phyloP scores from a whole-genome alignment of 2,113 vertebrate species.

The Zeus faber region DNA sequence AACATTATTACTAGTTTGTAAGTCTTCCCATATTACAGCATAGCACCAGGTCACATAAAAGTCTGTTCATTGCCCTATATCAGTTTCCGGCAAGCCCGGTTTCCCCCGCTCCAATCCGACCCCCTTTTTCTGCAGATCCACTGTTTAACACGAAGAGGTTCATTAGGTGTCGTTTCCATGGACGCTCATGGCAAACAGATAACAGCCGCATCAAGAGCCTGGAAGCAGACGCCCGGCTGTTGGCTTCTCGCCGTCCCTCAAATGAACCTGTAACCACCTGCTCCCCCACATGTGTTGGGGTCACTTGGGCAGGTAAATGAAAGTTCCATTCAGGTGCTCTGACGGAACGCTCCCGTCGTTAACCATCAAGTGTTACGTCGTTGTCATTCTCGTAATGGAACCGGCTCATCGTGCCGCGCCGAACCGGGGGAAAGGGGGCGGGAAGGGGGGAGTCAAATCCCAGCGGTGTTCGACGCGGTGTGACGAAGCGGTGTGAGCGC shows the following conservation, averaged over 20 bases:
- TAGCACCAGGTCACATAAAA: no score
- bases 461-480: conserved; percentile 19
- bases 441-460: conserved; percentile 17
- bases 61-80: no score
- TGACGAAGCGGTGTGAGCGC: conserved; percentile 15
- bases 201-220: no score
- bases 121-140: no score
- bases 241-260: not conserved
- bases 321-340: conserved; percentile 21
- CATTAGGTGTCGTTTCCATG: no score
- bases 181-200: no score
- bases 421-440: not conserved
- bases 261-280: conserved; percentile 14
- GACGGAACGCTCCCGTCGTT: conserved; percentile 26
- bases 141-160: no score
- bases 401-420: not conserved
- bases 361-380: conserved; percentile 39
- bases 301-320: conserved; percentile 35
- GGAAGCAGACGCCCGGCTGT: no score
- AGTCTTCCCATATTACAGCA: no score
- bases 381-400: conserved; percentile 40
- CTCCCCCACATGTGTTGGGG: not conserved
- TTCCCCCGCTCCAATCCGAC: no score
- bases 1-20: no score
- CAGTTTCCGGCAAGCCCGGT: no score